phyloP scores from a whole-genome alignment of 2,888 invertebrate species.

The Lordiphosa fenestrarum region DNA sequence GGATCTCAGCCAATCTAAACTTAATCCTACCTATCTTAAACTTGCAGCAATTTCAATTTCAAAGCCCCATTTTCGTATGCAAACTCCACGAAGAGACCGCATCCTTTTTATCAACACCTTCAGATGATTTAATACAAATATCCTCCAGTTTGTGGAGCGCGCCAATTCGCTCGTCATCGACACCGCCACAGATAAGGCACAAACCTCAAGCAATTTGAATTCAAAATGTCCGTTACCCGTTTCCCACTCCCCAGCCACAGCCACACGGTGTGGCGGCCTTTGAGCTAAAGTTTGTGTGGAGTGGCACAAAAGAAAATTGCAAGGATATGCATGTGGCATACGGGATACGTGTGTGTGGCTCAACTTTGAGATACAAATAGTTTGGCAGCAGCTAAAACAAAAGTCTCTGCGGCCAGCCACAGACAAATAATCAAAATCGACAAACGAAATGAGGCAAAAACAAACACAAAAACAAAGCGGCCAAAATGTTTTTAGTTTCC shows the following conservation, averaged over 20 bases:
- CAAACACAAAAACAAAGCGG: constrained; percentile 70
- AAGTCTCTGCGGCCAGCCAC: constrained; percentile 44
- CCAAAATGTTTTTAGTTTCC: constrained; percentile 68
- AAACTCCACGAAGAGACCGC: too few species aligned
- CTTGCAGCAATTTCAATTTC: too few species aligned
- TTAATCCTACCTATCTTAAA: too few species aligned
- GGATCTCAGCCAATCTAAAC: too few species aligned
- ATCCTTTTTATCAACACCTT: too few species aligned
- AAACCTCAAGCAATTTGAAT: background rate
- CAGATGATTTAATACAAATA: too few species aligned
- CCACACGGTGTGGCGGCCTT: constrained; percentile 21
- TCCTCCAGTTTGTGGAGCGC: too few species aligned
- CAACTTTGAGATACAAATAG: constrained; percentile 49
- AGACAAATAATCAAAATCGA: constrained; percentile 75
- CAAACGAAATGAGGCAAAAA: constrained; percentile 71
- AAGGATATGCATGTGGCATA: constrained; percentile 27
- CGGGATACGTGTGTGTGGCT: constrained; percentile 10
- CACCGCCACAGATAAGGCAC: background rate
- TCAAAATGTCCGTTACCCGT: background rate
- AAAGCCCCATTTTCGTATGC: too few species aligned
- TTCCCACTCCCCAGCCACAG: background rate
- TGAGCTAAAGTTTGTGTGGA: constrained; percentile 39
- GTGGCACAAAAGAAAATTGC: constrained; percentile 34
- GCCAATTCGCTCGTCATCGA: background rate
- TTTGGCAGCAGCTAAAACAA: constrained; percentile 20